Evolutionary conservation across 1,140 invertebrate genomes (phyloP).

Genomic region (Teleogryllus occipitalis): DNA sequence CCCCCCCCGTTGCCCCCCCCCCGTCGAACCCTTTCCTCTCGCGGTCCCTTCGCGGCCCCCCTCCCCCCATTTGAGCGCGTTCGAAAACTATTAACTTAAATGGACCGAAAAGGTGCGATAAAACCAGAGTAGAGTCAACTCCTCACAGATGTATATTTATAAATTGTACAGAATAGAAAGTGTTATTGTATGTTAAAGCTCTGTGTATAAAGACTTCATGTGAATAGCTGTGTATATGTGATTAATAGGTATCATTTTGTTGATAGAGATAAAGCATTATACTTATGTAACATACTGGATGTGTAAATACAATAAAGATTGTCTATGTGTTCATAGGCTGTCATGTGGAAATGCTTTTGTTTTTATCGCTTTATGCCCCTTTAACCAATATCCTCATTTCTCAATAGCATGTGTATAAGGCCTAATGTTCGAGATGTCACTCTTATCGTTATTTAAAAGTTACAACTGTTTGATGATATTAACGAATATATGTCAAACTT

Average conservation of each 20-base stretch:
- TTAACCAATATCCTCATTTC: too few relatives aligned
- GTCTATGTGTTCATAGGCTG: background rate
- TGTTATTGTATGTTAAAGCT: background rate
- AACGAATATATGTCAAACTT: too few relatives aligned
- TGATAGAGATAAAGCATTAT: background rate
- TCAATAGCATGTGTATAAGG: too few relatives aligned
- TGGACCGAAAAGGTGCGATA: slow-evolving; percentile 16
- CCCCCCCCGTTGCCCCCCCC: background rate
- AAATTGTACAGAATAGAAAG: background rate
- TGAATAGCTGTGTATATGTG: background rate
- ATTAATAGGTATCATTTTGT: background rate
- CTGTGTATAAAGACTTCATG: background rate
- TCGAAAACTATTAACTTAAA: slow-evolving; percentile 16
- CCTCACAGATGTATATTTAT: slow-evolving; percentile 16
- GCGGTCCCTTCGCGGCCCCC: too few relatives aligned
- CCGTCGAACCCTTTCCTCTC: too few relatives aligned
- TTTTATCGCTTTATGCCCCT: background rate
- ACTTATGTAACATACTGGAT: background rate
- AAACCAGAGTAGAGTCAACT: slow-evolving; percentile 9
- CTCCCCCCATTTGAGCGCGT: background rate
- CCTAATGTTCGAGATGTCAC: too few relatives aligned
- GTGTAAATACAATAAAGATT: background rate
- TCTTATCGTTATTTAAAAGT: too few relatives aligned
- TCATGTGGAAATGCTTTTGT: background rate
- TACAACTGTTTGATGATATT: too few relatives aligned